Evolutionary conservation across 2,797 vertebrate genomes (phyloP).

Genomic region (Potorous gilbertii): DNA sequence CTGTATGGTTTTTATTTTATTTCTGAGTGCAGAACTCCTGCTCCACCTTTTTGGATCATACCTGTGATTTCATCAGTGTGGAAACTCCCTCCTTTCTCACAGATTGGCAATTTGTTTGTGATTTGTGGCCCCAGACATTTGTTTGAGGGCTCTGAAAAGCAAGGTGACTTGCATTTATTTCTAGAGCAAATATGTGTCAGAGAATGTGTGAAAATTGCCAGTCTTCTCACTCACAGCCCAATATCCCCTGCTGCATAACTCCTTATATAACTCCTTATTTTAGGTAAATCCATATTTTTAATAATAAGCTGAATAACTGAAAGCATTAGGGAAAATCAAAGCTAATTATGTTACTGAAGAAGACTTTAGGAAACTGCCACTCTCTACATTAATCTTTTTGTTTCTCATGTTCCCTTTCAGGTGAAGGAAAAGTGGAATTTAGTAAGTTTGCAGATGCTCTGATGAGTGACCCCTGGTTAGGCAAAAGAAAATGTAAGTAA

Average conservation of each 20-base stretch:
- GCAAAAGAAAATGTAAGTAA: constrained; percentile 56
- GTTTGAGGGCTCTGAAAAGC: not conserved
- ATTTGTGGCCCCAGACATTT: not conserved
- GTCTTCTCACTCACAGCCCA: not conserved
- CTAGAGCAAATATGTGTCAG: not conserved
- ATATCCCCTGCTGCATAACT: constrained; percentile 6
- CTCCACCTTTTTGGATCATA: too few species aligned
- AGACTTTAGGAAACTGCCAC: not conserved
- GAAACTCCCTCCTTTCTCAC: not conserved
- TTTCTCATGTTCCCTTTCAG: constrained; percentile 38
- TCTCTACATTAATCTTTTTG: constrained; percentile 12
- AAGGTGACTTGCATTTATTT: not conserved
- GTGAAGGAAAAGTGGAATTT: constrained; percentile 56
- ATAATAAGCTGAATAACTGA: constrained; percentile 36
- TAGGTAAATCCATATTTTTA: constrained; percentile 26
- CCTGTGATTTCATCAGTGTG: not conserved
- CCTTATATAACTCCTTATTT: constrained; percentile 25
- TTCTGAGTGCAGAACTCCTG: not conserved
- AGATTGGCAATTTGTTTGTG: not conserved
- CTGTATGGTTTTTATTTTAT: not conserved
- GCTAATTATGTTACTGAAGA: not conserved
- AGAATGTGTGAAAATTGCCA: not conserved
- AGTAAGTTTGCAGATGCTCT: constrained; percentile 54
- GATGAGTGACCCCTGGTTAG: constrained; percentile 51
- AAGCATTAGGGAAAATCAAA: constrained; percentile 36